A percentile compares a stretch with the other conserved stretches of the same genome.
phyloP scores from a whole-genome alignment of 2,888 invertebrate genomes.

The Andrena trimmerana region DNA sequence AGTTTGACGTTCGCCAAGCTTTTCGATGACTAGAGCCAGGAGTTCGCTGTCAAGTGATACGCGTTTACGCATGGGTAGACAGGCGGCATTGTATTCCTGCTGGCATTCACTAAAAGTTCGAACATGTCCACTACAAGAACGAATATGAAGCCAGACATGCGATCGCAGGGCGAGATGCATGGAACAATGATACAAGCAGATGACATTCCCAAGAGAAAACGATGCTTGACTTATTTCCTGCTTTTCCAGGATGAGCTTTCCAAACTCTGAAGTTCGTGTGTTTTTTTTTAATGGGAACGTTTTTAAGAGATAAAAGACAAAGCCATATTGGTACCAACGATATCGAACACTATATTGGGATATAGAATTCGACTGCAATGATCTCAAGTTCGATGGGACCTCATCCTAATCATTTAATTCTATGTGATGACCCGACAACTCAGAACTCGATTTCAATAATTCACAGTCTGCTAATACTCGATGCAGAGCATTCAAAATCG shows the following conservation, averaged over 20 bases:
- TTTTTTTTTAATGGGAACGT: too few relatives aligned
- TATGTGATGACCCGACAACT: background rate
- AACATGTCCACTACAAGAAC: constrained; percentile 42
- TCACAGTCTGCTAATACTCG: background rate
- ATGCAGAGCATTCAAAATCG: background rate
- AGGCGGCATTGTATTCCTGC: constrained; percentile 49
- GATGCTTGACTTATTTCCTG: background rate
- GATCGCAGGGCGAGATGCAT: background rate
- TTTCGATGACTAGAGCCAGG: constrained; percentile 27
- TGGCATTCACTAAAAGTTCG: constrained; percentile 48
- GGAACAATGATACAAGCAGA: background rate
- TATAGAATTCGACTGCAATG: background rate
- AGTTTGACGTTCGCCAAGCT: background rate
- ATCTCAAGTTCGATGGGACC: background rate
- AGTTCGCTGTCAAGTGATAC: constrained; percentile 52
- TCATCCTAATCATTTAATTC: background rate
- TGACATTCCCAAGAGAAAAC: background rate
- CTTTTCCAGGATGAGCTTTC: background rate
- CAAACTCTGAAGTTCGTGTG: background rate
- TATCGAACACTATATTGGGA: background rate
- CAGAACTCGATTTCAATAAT: background rate
- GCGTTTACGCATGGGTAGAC: constrained; percentile 47
- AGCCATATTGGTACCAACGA: background rate
- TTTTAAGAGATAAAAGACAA: background rate
- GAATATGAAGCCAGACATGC: constrained; percentile 38